Base-by-base conservation (phyloP, 1,140 invertebrate genomes). In the Lerema accius region DNA sequence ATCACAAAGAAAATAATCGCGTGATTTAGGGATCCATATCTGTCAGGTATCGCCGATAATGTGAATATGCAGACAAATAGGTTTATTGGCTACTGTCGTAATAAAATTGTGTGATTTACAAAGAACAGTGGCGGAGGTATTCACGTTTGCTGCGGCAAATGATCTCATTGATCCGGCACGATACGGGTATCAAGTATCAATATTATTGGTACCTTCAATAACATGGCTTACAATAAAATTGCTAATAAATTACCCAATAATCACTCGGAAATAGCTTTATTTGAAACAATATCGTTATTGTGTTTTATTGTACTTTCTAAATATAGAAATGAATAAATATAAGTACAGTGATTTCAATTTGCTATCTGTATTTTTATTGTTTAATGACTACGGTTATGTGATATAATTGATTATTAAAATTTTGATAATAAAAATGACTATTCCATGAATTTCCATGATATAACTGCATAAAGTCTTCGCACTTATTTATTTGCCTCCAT, bases 31-130 rank as follows among this genome's bases (percentile, higher is more conserved):
- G 61, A 56, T 73, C 74, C 77, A 82, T 86, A 84, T 87, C 80
- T 81, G 72, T 78, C 76, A 76, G 73, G 70, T 73, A 71, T 55
- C 63, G 40, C 50, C 75, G 76, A 83, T 82, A 84, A 83, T 86
- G 78, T 84, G 76, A 75, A 82, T 74, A 78, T 73, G 78, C 55
- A 70, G 72, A 85, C 84, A 87, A 89, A 86, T 83, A 86, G 82
- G 80, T 89, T 89, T 89, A 87, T 85, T 80, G 80, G 73, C 72
- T 81, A 78, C 75, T 80, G 77, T 79, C 70, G 72, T 73, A 64
- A 64, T 64, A 64, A 63, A 84, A 69, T 49, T 62, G 45, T 58
- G 50, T 78, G 82, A 84, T 84, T 84, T 81, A 83, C 71, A 67
- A 63, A 42, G 61, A 69, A 68, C 64, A 67, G 65, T 70, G 62